phyloP scores from a whole-genome alignment of 2,888 invertebrate species.

The Calliopum simillimum region DNA sequence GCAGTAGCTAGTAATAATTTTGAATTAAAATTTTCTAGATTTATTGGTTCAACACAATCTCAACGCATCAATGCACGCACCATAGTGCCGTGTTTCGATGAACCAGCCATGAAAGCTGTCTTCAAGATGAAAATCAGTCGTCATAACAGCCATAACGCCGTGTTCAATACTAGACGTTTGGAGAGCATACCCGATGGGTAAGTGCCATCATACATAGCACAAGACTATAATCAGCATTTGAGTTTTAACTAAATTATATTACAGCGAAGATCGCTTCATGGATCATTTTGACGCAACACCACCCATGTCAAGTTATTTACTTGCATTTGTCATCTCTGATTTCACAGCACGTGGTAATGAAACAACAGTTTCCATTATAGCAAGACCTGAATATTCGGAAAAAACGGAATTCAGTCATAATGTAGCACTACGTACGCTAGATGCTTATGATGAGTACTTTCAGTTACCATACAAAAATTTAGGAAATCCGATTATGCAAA shows the following conservation, averaged over 20 bases:
- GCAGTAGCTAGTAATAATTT: too few species aligned
- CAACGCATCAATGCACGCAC: constrained; percentile 75
- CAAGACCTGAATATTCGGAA: constrained; percentile 75
- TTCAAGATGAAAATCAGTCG: constrained; percentile 75
- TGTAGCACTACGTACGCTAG: constrained; percentile 45
- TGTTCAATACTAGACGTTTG: constrained; percentile 58
- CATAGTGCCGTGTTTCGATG: constrained; percentile 83
- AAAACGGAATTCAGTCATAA: constrained; percentile 74
- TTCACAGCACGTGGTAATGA: constrained; percentile 59
- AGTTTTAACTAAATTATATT: constrained; percentile 15
- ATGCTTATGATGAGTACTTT: constrained; percentile 74
- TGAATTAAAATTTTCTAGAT: constrained; percentile 37
- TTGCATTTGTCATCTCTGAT: constrained; percentile 81
- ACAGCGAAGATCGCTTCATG: constrained; percentile 48
- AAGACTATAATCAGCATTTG: not conserved
- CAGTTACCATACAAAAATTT: constrained; percentile 71
- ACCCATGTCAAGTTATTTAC: constrained; percentile 82
- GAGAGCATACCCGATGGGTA: constrained; percentile 49
- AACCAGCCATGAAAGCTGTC: constrained; percentile 75
- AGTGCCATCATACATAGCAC: constrained; percentile 7
- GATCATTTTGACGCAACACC: constrained; percentile 65
- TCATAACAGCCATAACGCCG: constrained; percentile 57
- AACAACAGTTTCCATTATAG: constrained; percentile 70
- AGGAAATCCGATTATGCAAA: constrained; percentile 77
- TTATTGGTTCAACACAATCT: constrained; percentile 74